Percentiles rank a stretch among this genome's conserved stretches.
These are phyloP conservation scores for Cantharis nigra DNA, from an alignment of 2,888 invertebrate genomes.

Conservation along the genomic window DNA sequence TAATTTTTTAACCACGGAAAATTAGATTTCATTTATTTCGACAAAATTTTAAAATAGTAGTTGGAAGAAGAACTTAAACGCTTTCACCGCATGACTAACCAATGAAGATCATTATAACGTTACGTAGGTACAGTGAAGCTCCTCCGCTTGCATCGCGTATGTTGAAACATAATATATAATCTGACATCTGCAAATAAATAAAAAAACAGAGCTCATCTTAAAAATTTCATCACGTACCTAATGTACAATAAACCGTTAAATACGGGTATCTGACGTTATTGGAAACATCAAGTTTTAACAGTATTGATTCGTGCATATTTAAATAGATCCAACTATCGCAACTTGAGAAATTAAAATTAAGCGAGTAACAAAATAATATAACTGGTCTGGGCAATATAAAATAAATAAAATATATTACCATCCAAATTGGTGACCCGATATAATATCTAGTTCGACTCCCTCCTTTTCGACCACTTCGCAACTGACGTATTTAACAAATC, in stretches of 20 bases:
- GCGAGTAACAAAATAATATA: not conserved
- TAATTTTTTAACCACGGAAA: not conserved
- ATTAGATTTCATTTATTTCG: not conserved
- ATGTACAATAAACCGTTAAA: conserved; percentile 16
- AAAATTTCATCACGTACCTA: conserved; percentile 17
- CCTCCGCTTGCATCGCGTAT: not conserved
- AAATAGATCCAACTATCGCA: not conserved
- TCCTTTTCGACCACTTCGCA: not conserved
- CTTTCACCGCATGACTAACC: not conserved
- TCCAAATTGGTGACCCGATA: not conserved
- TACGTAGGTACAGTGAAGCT: not conserved
- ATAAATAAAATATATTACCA: not conserved
- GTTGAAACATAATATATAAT: not conserved
- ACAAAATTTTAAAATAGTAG: not conserved
- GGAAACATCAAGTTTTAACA: not conserved
- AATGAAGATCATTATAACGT: not conserved
- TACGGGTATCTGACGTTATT: not conserved
- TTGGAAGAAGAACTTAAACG: not conserved
- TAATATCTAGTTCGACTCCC: not conserved
- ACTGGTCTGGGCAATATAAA: not conserved
- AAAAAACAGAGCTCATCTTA: conserved; percentile 4
- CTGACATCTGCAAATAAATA: not conserved
- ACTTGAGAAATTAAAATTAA: not conserved
- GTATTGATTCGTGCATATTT: not conserved
- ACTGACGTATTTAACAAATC: not conserved